Evolutionary conservation across 1,140 invertebrate genomes (phyloP), one percentile per base, ranked within the genome.

Genomic region (Sycobia sp.): DNA sequence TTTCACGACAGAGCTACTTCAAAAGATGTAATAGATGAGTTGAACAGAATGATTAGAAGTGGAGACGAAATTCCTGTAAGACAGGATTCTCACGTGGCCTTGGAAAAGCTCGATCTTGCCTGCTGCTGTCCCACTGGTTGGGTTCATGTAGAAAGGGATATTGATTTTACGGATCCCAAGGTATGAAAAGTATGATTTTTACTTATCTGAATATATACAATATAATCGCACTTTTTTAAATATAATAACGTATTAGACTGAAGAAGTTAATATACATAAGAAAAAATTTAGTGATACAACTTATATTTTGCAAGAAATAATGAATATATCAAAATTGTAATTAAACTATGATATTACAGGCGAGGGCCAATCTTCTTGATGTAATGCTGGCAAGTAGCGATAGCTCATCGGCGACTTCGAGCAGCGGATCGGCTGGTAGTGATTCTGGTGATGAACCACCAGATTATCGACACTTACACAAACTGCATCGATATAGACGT

Each of bases 121-220:
- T 85, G 88, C 66, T 88, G 88, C 74, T 88, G 86, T 69, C 86
- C 87, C 22, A 90, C 89, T 3, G 89, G 89, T 57, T 91, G 90
- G 89, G 86, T 91, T 62, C 89, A 90, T 76, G 87, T 91, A 18
- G 88, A 91, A 75, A 84, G 86, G 56, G 88, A 90, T 70, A 88
- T 90, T 62, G 89, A 90, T 75, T 87, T 91, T 69, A 89, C 84
- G 70, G 89, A 91, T 81, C 90, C 90, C n/a, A 90, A 90, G 85
- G 89, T 90, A 79, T 39, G 39, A 3, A 10, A 18, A 41, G 9
- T 3, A 41, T 41, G n/a, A 32, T 32, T 41, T 41, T 41, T 41
- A 41, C 29, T 7, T 32, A n/a, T n/a, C n/a, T n/a, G n/a, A n/a
- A n/a, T n/a, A n/a, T n/a, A n/a, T n/a, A n/a, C n/a, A n/a, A n/a